Conservation (phyloP, 2,888 invertebrate genomes). For the Megaustenia siamemsis region DNA sequence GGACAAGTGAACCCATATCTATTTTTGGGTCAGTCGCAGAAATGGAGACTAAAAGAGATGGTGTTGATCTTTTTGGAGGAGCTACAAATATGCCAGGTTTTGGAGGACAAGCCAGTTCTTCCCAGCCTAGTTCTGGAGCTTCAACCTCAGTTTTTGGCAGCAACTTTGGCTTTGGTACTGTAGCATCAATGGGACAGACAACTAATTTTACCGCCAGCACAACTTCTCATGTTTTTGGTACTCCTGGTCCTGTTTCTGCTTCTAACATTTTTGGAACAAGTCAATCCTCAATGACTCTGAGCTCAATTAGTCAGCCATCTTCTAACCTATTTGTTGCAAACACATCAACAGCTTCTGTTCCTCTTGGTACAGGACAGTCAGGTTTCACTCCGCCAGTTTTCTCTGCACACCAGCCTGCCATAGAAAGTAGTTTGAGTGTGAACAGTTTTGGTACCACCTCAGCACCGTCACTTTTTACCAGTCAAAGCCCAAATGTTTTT, state of each 20-base stretch:
- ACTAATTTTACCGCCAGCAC: background rate
- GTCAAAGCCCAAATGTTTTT: constrained; percentile 25
- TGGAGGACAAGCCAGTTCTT: background rate
- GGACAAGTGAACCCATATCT: background rate
- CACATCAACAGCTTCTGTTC: background rate
- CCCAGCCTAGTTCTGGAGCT: background rate
- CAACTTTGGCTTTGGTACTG: constrained; percentile 1
- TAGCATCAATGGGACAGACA: background rate
- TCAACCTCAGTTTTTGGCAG: constrained; percentile 4
- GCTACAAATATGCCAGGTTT: background rate
- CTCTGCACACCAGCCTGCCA: background rate
- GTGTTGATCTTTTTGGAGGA: background rate
- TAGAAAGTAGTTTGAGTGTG: background rate
- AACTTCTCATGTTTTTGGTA: constrained; percentile 5
- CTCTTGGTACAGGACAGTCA: background rate
- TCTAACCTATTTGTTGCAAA: background rate
- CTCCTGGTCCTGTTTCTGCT: background rate
- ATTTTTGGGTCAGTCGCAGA: background rate
- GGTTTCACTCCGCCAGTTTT: background rate
- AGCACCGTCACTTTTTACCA: background rate
- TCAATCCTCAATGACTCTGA: background rate
- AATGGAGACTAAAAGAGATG: background rate
- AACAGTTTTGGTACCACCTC: background rate
- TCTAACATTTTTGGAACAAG: background rate
- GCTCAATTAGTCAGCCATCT: background rate